These are phyloP conservation scores for Takifugu flavidus DNA, from an alignment of 2,113 vertebrate species.

Conservation along the genomic window DNA sequence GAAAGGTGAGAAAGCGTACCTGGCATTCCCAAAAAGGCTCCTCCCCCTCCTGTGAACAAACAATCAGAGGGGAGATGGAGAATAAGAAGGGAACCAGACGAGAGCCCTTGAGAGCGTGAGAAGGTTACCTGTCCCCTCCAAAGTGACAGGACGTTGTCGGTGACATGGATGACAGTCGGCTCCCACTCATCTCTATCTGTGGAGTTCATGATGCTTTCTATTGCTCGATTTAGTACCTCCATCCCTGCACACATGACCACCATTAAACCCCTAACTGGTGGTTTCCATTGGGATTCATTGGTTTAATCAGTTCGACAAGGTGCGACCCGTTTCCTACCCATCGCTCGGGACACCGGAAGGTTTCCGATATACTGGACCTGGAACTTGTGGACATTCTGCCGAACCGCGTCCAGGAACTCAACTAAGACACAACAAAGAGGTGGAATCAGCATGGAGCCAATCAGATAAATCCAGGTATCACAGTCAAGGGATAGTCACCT, in stretches of 20 bases:
- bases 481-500: slow-evolving; percentile 71
- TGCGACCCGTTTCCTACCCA: slow-evolving; percentile 76
- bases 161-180: slow-evolving; percentile 80
- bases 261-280: background rate
- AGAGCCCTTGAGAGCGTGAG: background rate
- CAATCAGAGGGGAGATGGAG: slow-evolving; percentile 9
- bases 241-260: slow-evolving; percentile 78
- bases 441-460: background rate
- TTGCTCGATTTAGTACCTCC: slow-evolving; percentile 90
- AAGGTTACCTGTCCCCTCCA: slow-evolving; percentile 73
- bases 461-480: slow-evolving; percentile 1
- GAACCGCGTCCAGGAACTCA: slow-evolving; percentile 83
- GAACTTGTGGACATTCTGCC: slow-evolving; percentile 85
- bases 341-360: slow-evolving; percentile 86
- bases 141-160: slow-evolving; percentile 85
- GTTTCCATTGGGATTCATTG: background rate
- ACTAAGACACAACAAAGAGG: slow-evolving; percentile 65
- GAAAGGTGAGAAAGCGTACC: slow-evolving; percentile 92
- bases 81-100: background rate
- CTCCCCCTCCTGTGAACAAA: slow-evolving; percentile 68
- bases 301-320: background rate
- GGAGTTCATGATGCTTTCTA: slow-evolving; percentile 81
- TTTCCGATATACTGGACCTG: slow-evolving; percentile 87
- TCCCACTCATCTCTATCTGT: slow-evolving; percentile 82
- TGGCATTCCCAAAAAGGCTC: slow-evolving; percentile 88